Percentiles rank a stretch among this genome's conserved stretches.
These are phyloP conservation scores for Reticulitermes speratus DNA, from an alignment of 1,140 invertebrate species.

Conservation along the genomic window DNA sequence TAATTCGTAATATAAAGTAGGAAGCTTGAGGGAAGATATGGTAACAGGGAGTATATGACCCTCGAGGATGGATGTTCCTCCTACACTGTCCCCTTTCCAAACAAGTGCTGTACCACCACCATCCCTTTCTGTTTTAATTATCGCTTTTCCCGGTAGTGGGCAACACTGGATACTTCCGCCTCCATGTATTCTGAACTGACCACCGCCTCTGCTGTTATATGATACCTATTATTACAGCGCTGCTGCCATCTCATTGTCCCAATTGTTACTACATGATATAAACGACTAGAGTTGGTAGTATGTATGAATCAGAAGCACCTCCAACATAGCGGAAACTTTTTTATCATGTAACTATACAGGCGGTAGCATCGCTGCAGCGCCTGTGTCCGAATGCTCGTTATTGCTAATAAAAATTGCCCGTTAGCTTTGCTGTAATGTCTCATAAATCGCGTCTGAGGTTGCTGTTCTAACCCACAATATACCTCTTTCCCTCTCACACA, in stretches of 20 bases:
- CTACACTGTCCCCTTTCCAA: background rate
- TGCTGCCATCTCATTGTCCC: background rate
- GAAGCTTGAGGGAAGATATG: background rate
- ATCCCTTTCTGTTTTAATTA: background rate
- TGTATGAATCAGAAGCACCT: background rate
- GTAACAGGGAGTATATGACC: background rate
- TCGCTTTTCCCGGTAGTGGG: slow-evolving; percentile 12
- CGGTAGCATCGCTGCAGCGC: background rate
- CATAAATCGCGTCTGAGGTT: slow-evolving; percentile 13
- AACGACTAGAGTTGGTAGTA: background rate
- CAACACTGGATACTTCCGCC: slow-evolving; percentile 8
- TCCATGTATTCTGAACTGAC: slow-evolving; percentile 11
- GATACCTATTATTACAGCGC: background rate
- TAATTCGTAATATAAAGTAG: slow-evolving; percentile 11
- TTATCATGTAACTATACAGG: background rate
- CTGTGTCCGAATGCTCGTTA: background rate
- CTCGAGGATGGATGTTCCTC: background rate
- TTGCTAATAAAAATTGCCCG: slow-evolving; percentile 18
- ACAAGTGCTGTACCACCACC: background rate
- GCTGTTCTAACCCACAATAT: background rate
- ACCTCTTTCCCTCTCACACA: background rate
- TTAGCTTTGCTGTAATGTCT: slow-evolving; percentile 15
- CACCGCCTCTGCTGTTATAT: background rate
- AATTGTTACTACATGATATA: slow-evolving; percentile 17
- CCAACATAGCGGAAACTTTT: slow-evolving; percentile 8